A percentile compares a stretch with the other conserved stretches of the same genome.
These are phyloP conservation scores for Phasia obesa DNA, from an alignment of 2,888 invertebrate genomes.

Conservation along the genomic window DNA sequence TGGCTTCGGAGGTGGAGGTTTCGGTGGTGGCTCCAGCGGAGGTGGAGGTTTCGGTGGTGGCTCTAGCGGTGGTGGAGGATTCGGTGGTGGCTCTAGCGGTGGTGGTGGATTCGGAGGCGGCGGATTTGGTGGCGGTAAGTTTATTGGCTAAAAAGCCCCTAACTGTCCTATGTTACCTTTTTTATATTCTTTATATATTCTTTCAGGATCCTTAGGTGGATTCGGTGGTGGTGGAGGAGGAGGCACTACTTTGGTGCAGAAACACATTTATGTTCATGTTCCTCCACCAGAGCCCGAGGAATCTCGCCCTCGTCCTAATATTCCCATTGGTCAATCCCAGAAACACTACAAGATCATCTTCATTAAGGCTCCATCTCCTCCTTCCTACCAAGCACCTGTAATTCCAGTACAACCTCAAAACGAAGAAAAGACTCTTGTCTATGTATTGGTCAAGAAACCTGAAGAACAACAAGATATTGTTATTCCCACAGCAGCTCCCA, in stretches of 20 bases:
- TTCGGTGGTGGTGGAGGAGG: slow-evolving; percentile 77
- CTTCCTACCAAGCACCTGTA: slow-evolving; percentile 90
- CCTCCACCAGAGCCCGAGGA: slow-evolving; percentile 93
- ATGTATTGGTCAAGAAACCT: slow-evolving; percentile 94
- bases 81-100: slow-evolving; percentile 73
- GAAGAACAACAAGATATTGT: slow-evolving; percentile 92
- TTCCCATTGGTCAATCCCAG: slow-evolving; percentile 89
- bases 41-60: slow-evolving; percentile 75
- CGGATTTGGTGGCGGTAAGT: slow-evolving; percentile 75
- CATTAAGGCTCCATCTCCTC: slow-evolving; percentile 94
- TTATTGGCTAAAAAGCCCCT: neutral
- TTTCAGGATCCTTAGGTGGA: slow-evolving; percentile 58
- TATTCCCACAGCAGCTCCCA: slow-evolving; percentile 90
- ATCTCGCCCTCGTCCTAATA: slow-evolving; percentile 84
- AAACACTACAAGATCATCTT: slow-evolving; percentile 96
- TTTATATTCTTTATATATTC: neutral
- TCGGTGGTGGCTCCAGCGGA: slow-evolving; percentile 73
- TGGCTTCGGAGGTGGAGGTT: slow-evolving; percentile 72
- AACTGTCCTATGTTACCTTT: no score
- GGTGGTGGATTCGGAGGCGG: slow-evolving; percentile 73
- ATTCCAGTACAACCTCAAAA: slow-evolving; percentile 91
- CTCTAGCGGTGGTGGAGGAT: slow-evolving; percentile 73
- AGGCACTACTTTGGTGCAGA: slow-evolving; percentile 86
- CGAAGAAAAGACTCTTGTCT: slow-evolving; percentile 94
- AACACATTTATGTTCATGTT: slow-evolving; percentile 95